phyloP scores from a whole-genome alignment of 2,888 invertebrate species.

The Volucella inanis region DNA sequence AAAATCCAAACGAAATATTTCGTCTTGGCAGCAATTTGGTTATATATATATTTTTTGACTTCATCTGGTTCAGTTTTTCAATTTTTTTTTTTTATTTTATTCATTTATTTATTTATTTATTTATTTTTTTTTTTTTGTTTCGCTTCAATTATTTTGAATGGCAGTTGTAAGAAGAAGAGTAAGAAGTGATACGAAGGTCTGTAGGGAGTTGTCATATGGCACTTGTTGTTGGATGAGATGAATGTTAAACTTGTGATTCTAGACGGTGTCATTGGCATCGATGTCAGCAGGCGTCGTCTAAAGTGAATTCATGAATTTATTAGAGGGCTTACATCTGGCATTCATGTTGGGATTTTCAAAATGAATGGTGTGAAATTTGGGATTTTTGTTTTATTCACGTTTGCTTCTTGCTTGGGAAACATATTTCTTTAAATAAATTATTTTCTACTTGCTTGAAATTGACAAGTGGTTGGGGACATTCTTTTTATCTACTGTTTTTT shows the following conservation, averaged over 20 bases:
- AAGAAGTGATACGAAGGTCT: not conserved
- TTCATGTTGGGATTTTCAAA: slow-evolving; percentile 20
- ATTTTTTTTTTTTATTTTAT: slow-evolving; percentile 75
- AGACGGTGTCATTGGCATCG: slow-evolving; percentile 70
- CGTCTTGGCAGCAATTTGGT: slow-evolving; percentile 5
- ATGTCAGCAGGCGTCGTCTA: slow-evolving; percentile 25
- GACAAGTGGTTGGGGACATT: too few species aligned
- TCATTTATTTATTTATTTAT: too few species aligned
- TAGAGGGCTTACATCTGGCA: slow-evolving; percentile 53
- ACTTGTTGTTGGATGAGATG: slow-evolving; percentile 52
- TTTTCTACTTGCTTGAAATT: slow-evolving; percentile 1
- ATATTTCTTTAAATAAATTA: slow-evolving; percentile 13
- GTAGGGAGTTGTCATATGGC: slow-evolving; percentile 9
- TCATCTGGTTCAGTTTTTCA: slow-evolving; percentile 78
- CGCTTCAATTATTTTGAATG: slow-evolving; percentile 80
- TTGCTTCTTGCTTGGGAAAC: not conserved
- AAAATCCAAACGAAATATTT: slow-evolving; percentile 49
- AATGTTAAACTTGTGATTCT: slow-evolving; percentile 63
- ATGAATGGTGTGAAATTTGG: slow-evolving; percentile 35
- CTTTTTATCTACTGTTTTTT: too few species aligned
- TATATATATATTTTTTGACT: slow-evolving; percentile 58
- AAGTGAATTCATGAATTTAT: slow-evolving; percentile 64
- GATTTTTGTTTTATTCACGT: slow-evolving; percentile 6
- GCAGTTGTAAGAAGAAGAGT: slow-evolving; percentile 39
- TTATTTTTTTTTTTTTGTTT: slow-evolving; percentile 78